A percentile compares a stretch with the other conserved stretches of the same genome.
phyloP scores from a whole-genome alignment of 2,888 invertebrate genomes.

The Dryadula phaetusa region DNA sequence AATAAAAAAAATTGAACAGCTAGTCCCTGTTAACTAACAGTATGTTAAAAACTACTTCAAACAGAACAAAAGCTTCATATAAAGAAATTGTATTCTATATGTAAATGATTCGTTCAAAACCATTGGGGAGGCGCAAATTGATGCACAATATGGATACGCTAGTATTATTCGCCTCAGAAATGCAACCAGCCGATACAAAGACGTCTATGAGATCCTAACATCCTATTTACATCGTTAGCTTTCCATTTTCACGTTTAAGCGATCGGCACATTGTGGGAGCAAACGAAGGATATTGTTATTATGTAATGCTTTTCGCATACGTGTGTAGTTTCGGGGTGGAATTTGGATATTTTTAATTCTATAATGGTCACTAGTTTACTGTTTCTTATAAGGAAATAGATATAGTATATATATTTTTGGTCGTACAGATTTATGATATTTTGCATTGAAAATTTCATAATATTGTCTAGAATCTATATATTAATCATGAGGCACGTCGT shows the following conservation, averaged over 20 bases:
- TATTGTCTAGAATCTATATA: not conserved
- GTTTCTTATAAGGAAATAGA: not conserved
- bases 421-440: not conserved
- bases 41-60: slow-evolving; percentile 4
- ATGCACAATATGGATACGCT: slow-evolving; percentile 27
- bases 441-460: not conserved
- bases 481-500: no score
- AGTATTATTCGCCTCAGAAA: slow-evolving; percentile 27
- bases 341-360: not conserved
- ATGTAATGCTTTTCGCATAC: slow-evolving; percentile 44
- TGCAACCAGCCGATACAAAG: slow-evolving; percentile 39
- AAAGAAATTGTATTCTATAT: slow-evolving; percentile 7
- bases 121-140: slow-evolving; percentile 19
- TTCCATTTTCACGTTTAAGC: slow-evolving; percentile 59
- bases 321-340: slow-evolving; percentile 4
- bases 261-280: slow-evolving; percentile 39
- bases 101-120: slow-evolving; percentile 26
- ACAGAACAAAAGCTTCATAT: not conserved
- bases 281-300: slow-evolving; percentile 46
- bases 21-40: not conserved
- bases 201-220: slow-evolving; percentile 43
- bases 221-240: slow-evolving; percentile 60
- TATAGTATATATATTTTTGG: not conserved
- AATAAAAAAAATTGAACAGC: no score
- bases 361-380: not conserved